Percentiles rank a stretch among this genome's conserved stretches.
Evolutionary conservation across 2,113 vertebrate species (phyloP).

Genomic region (Synodontis membranacea): DNA sequence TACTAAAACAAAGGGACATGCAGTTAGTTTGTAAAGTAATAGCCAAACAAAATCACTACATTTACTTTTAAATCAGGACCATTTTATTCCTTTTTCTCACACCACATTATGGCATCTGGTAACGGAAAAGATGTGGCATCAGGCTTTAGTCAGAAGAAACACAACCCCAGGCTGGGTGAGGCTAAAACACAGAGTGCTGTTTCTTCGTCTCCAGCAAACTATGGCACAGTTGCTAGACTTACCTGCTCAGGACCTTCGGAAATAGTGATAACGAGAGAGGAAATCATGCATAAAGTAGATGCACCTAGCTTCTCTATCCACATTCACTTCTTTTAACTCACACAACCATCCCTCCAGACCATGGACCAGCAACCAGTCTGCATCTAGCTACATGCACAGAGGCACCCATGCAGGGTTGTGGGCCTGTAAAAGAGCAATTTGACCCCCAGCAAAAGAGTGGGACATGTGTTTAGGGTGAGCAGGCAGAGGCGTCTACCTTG

Average conservation of each 20-base stretch:
- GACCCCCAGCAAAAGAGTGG: slow-evolving; percentile 97
- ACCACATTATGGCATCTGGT: slow-evolving; percentile 37
- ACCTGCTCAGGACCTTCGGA: slow-evolving; percentile 59
- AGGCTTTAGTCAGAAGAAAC: slow-evolving; percentile 56
- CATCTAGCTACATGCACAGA: slow-evolving; percentile 93
- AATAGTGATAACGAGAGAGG: slow-evolving; percentile 31
- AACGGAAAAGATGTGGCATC: slow-evolving; percentile 71
- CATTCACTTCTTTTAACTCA: slow-evolving; percentile 48
- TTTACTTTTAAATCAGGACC: slow-evolving; percentile 43
- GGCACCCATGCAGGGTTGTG: slow-evolving; percentile 91
- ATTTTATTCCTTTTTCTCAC: slow-evolving; percentile 36
- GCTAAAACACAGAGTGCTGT: slow-evolving; percentile 56
- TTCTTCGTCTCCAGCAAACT: slow-evolving; percentile 32
- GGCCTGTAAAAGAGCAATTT: slow-evolving; percentile 77
- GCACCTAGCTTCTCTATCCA: slow-evolving; percentile 33
- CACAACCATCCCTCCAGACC: slow-evolving; percentile 37
- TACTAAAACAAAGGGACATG: slow-evolving; percentile 61
- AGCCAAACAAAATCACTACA: slow-evolving; percentile 47
- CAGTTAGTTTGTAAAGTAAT: slow-evolving; percentile 40
- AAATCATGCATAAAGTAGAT: slow-evolving; percentile 62
- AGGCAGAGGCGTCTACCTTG: slow-evolving; percentile 99
- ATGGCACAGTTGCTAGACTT: slow-evolving; percentile 55
- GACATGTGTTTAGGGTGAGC: slow-evolving; percentile 83
- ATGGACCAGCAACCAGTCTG: slow-evolving; percentile 60
- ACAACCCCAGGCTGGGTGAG: slow-evolving; percentile 52